Evolutionary conservation across 2,888 invertebrate species (phyloP).

Genomic region (Eristalis tenax): DNA sequence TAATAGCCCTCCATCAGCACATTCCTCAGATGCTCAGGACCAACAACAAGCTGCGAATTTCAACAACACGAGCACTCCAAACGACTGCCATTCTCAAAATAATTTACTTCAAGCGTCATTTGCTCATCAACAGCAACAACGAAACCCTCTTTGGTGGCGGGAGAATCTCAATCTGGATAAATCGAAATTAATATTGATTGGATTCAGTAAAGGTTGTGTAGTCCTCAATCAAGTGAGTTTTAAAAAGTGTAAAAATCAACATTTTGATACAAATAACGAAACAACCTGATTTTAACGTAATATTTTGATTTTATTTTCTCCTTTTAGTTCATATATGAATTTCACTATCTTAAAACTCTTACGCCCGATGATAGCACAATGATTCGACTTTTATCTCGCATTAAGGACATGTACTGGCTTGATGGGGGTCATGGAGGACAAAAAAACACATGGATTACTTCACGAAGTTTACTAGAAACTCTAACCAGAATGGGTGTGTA

Average conservation of each 20-base stretch:
- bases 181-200: constrained; percentile 86
- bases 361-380: constrained; percentile 85
- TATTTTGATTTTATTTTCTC: neutral
- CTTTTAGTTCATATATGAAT: constrained; percentile 89
- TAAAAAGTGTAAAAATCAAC: constrained; percentile 79
- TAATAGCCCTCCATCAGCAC: constrained; percentile 55
- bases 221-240: constrained; percentile 89
- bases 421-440: constrained; percentile 96
- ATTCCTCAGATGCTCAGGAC: constrained; percentile 57
- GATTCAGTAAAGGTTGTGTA: constrained; percentile 96
- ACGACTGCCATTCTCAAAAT: constrained; percentile 61
- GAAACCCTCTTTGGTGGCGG: constrained; percentile 84
- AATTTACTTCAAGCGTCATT: constrained; percentile 59
- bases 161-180: constrained; percentile 84
- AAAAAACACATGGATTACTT: constrained; percentile 93
- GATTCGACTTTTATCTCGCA: constrained; percentile 85
- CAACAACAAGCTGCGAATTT: constrained; percentile 50
- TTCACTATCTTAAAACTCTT: constrained; percentile 87
- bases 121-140: constrained; percentile 73
- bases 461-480: constrained; percentile 87
- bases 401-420: constrained; percentile 92
- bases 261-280: constrained; percentile 27
- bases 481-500: constrained; percentile 86
- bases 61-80: constrained; percentile 52
- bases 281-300: neutral